Evolutionary conservation across 2,888 invertebrate species (phyloP), one percentile per base, ranked within the genome.

Genomic region (Drosophila robusta): DNA sequence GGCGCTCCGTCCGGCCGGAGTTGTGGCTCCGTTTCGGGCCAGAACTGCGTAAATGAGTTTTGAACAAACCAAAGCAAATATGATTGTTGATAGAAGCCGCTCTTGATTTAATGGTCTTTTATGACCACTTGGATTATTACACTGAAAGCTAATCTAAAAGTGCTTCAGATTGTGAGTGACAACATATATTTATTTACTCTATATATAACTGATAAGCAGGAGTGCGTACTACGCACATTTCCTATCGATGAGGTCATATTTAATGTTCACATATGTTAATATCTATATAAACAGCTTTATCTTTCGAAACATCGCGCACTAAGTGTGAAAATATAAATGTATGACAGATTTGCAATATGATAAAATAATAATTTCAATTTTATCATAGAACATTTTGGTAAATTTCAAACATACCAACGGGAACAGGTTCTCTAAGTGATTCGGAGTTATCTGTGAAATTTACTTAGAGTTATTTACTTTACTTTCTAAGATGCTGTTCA

Each of bases 51-150:
- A n/a, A 60, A 56, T 60, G 42, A 44, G 34, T 56, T 56, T 56
- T 26, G 34, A 42, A 24, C 12, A 18, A 60, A 16, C 34, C 16
- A 18, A 26, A 22, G 18, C 26, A 42, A 60, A 56, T 56, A 56
- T 60, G 41, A 56, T 42, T 54, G 42, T 32, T 42, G 52, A 42
- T 54, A 32, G 32, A 11, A 34, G 42, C n/a, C 32, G 52, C 52
- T 42, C 22, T n/a, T 42, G 42, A 34, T 34, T 54, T 34, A 22
- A 52, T 52, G 52, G 29, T 41, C 41, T 22, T 52, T 52, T 41
- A 22, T 41, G 42, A 5, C 32, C 32, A 7, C 32, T 34, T 12
- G 34, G 29, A 29, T 4, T 9, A n/a, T 22, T 18, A 5, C 18
- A 5, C 18, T 12, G 9, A 32, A 54, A 42, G 34, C 41, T 42